Conservation (phyloP, 2,888 invertebrate species). For the Polylopha cassiicola region DNA sequence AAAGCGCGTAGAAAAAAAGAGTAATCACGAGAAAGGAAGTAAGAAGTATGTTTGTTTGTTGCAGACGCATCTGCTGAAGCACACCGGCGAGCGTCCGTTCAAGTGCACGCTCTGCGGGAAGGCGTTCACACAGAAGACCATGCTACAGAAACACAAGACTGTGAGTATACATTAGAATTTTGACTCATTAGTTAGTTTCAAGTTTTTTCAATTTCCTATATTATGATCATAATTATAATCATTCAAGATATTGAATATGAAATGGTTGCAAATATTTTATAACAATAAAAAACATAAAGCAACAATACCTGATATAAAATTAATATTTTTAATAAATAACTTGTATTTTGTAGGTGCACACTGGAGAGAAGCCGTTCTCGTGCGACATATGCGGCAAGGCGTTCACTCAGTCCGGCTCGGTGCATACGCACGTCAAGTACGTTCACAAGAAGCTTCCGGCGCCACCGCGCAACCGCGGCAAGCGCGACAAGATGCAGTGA, state of each 20-base stretch:
- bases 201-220: no score
- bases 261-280: no score
- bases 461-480: conserved; percentile 16
- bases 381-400: conserved; percentile 51
- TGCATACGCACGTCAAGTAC: conserved; percentile 19
- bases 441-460: conserved; percentile 21
- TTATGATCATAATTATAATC: no score
- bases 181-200: no score
- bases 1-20: no score
- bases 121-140: conserved; percentile 18
- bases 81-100: conserved; percentile 18
- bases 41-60: neutral
- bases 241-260: no score
- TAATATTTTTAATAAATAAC: no score
- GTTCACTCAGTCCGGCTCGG: conserved; percentile 38
- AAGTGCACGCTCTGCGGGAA: conserved; percentile 15
- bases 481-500: conserved; percentile 6
- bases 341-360: conserved; percentile 37
- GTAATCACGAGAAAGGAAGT: no score
- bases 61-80: conserved; percentile 16
- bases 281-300: no score
- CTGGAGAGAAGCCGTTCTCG: conserved; percentile 46
- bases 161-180: conserved; percentile 8
- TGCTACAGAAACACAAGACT: conserved; percentile 19
- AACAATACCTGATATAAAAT: no score